Conservation (phyloP, 2,797 vertebrate genomes). For the Spea hammondii region DNA sequence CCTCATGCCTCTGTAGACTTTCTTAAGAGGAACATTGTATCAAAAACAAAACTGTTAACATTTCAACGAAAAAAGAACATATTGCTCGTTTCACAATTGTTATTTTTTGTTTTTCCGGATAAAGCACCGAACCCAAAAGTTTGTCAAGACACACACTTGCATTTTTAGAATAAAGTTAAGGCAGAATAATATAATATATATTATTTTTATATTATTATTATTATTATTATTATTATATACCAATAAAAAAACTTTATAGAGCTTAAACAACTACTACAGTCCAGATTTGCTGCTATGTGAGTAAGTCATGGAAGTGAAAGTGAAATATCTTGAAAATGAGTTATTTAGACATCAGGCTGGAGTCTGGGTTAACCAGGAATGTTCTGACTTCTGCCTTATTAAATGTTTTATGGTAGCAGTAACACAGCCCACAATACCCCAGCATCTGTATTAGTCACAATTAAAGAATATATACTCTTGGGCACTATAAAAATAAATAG, state of each 20-base stretch:
- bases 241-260: no score
- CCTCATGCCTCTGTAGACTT: neutral
- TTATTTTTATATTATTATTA: no score
- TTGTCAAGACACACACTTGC: no score
- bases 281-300: neutral
- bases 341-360: neutral
- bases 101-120: no score
- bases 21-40: neutral
- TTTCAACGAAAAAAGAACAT: no score
- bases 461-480: neutral
- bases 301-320: neutral
- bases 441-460: constrained; percentile 1
- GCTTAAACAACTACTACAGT: no score
- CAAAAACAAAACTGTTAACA: no score
- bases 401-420: constrained; percentile 9
- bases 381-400: constrained; percentile 1
- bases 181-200: no score
- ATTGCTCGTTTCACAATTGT: no score
- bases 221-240: no score
- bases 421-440: neutral
- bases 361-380: constrained; percentile 25
- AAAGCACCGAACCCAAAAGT: no score
- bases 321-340: neutral
- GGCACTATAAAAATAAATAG: neutral
- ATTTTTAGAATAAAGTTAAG: no score